Evolutionary conservation across 2,113 vertebrate genomes (phyloP).

Genomic region (Zapus hudsonius): DNA sequence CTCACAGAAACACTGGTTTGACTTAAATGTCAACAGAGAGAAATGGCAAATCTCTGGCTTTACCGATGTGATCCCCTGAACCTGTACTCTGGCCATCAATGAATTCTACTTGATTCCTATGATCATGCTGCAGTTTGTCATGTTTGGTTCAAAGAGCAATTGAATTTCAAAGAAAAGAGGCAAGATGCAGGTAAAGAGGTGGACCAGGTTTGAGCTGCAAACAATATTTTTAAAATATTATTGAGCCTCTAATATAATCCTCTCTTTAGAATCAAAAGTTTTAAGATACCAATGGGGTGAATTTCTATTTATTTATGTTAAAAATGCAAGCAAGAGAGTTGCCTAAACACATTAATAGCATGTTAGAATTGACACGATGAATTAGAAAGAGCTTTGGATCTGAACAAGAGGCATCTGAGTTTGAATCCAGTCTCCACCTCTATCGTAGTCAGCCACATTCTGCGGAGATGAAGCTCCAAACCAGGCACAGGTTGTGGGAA

Average conservation of each 20-base stretch:
- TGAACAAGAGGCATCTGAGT: background rate
- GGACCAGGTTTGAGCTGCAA: background rate
- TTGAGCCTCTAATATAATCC: background rate
- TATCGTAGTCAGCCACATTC: no score
- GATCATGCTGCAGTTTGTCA: background rate
- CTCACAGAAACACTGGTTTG: background rate
- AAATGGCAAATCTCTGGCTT: background rate
- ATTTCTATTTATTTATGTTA: background rate
- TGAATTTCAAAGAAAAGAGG: background rate
- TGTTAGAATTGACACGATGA: background rate
- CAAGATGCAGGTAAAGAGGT: background rate
- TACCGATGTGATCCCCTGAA: background rate
- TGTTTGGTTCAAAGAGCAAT: background rate
- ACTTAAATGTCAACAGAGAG: background rate
- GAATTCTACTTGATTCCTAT: background rate
- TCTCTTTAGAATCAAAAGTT: constrained; percentile 15
- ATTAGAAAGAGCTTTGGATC: background rate
- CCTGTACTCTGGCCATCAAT: background rate
- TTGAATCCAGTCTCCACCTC: background rate
- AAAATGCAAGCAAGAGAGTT: background rate
- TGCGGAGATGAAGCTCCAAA: no score
- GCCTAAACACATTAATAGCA: background rate
- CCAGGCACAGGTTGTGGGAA: no score
- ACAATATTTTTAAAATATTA: background rate
- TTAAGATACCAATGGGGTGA: background rate